A percentile compares a stretch with the other conserved stretches of the same genome.
phyloP scores from a whole-genome alignment of 2,888 invertebrate genomes.

The Temnothorax unifasciatus region DNA sequence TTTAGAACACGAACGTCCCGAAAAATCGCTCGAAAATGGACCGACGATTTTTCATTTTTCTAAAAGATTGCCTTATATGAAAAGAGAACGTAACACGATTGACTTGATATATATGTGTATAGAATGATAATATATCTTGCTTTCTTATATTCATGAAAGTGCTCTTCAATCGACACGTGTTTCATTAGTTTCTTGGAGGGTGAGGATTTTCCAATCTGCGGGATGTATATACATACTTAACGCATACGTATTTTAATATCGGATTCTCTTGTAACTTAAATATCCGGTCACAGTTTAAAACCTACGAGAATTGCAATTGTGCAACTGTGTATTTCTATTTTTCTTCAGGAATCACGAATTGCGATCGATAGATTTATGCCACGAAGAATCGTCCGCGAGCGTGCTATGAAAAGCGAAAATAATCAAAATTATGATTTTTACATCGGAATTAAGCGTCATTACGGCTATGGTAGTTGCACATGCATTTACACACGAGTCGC shows the following conservation, averaged over 20 bases:
- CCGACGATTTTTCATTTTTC: conserved; percentile 1
- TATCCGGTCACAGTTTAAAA: not conserved
- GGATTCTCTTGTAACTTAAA: not conserved
- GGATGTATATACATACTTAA: not conserved
- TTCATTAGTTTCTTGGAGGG: not conserved
- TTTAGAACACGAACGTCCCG: conserved; percentile 1
- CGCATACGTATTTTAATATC: not conserved
- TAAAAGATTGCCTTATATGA: not conserved
- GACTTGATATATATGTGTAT: not conserved
- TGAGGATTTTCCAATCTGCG: not conserved
- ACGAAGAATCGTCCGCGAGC: not conserved
- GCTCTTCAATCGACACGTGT: not conserved
- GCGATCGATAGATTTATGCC: not conserved
- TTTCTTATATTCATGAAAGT: not conserved
- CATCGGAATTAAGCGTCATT: conserved; percentile 66
- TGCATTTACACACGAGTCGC: not conserved
- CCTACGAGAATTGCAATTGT: not conserved
- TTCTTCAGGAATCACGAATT: not conserved
- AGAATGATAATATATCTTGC: not conserved
- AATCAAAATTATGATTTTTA: conserved; percentile 50
- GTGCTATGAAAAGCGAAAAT: not conserved
- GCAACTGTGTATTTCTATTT: not conserved
- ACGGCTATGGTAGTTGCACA: conserved; percentile 18
- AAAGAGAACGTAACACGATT: not conserved
- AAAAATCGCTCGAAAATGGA: not conserved